A percentile compares a stretch with the other conserved stretches of the same genome.
These are phyloP conservation scores for Zenarchopterus dispar DNA, from an alignment of 2,797 vertebrate genomes.

Conservation along the genomic window DNA sequence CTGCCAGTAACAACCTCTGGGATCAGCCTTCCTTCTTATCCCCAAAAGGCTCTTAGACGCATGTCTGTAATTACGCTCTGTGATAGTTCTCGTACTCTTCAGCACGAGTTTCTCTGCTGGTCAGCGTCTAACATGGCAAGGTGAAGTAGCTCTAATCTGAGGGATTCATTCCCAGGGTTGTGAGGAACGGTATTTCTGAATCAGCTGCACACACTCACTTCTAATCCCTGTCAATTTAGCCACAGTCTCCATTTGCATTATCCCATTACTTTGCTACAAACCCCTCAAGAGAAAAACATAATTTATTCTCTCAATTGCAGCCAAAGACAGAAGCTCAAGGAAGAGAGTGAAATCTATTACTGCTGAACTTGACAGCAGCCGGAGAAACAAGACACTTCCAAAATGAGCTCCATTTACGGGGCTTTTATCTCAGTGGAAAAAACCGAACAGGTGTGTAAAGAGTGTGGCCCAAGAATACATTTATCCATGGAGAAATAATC, in stretches of 20 bases:
- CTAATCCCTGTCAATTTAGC: constrained; percentile 73
- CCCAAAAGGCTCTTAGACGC: constrained; percentile 24
- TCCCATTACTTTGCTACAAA: constrained; percentile 58
- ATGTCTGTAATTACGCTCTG: constrained; percentile 47
- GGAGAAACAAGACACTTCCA: constrained; percentile 53
- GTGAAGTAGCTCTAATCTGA: constrained; percentile 66
- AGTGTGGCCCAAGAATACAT: constrained; percentile 5
- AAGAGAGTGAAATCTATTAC: constrained; percentile 54
- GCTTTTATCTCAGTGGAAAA: constrained; percentile 38
- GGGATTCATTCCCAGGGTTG: constrained; percentile 46
- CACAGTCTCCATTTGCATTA: constrained; percentile 69
- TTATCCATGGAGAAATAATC: constrained; percentile 1
- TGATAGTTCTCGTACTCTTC: constrained; percentile 31
- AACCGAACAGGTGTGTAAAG: constrained; percentile 14
- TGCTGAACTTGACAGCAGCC: constrained; percentile 63
- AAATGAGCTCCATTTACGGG: constrained; percentile 46
- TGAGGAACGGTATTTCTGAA: constrained; percentile 48
- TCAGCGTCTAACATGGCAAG: constrained; percentile 41
- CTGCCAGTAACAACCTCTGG: constrained; percentile 58
- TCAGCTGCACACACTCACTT: constrained; percentile 68
- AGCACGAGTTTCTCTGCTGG: constrained; percentile 40
- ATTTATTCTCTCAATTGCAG: constrained; percentile 32
- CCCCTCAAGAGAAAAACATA: constrained; percentile 35
- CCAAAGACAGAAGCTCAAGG: constrained; percentile 32
- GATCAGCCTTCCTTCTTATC: constrained; percentile 38